Conservation (phyloP, 2,888 invertebrate genomes). For the Cyaniris semiargus region DNA sequence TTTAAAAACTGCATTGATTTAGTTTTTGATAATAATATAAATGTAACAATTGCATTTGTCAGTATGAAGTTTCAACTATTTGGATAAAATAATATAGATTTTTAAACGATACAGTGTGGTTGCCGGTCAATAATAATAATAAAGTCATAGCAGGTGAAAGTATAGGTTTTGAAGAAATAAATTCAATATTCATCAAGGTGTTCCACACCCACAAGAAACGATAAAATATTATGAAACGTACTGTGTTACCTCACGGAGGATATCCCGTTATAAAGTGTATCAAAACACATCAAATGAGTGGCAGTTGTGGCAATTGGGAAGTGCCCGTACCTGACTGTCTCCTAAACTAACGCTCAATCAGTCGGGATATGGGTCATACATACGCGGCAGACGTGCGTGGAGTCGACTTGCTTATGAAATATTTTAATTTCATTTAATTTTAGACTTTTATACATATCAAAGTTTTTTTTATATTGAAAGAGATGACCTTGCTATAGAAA, state of each 20-base stretch:
- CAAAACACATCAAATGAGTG: constrained; percentile 33
- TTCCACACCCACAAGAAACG: not conserved
- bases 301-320: constrained; percentile 39
- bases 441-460: too few species aligned
- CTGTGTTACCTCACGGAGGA: constrained; percentile 12
- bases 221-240: not conserved
- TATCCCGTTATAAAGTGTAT: constrained; percentile 30
- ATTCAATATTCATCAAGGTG: not conserved
- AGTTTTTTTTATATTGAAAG: too few species aligned
- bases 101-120: too few species aligned
- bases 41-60: too few species aligned
- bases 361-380: constrained; percentile 57
- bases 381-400: constrained; percentile 41
- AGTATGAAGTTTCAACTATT: too few species aligned
- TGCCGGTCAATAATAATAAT: too few species aligned
- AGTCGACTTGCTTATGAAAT: constrained; percentile 38
- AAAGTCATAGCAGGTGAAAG: too few species aligned
- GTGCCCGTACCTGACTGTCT: constrained; percentile 62
- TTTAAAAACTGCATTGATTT: not conserved
- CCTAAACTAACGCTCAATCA: constrained; percentile 66
- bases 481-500: too few species aligned
- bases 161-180: too few species aligned
- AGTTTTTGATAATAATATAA: too few species aligned
- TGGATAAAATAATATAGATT: too few species aligned
- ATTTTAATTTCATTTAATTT: constrained; percentile 11